A percentile compares a stretch with the other conserved stretches of the same genome.
Conservation (phyloP, 2,113 vertebrate species). For the Sakesphorus luctuosus region DNA sequence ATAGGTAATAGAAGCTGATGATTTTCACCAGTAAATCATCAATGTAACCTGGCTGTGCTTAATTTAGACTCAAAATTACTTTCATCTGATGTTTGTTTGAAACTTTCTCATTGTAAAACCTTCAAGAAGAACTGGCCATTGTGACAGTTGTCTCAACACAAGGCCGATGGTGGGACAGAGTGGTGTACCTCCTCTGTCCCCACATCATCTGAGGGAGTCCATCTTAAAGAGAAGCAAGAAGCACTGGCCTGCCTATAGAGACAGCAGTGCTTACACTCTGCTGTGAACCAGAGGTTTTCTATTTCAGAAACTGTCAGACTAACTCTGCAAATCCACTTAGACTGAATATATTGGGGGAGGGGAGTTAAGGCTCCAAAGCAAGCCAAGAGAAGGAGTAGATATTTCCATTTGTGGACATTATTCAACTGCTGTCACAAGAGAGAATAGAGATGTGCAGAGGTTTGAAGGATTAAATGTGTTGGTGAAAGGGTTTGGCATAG, state of each 20-base stretch:
- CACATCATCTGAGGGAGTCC: not conserved
- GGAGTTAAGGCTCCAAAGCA: not conserved
- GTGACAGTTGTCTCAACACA: not conserved
- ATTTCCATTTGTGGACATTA: constrained; percentile 36
- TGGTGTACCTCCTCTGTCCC: not conserved
- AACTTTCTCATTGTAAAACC: not conserved
- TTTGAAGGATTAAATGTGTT: constrained; percentile 13
- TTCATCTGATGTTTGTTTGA: constrained; percentile 55
- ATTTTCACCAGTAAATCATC: constrained; percentile 59
- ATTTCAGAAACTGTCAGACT: constrained; percentile 1
- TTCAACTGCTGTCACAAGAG: constrained; percentile 38
- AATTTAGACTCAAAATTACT: constrained; percentile 38
- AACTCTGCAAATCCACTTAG: constrained; percentile 47
- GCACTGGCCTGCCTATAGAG: not conserved
- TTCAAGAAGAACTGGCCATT: not conserved
- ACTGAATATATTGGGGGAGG: not conserved
- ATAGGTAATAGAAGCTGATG: constrained; percentile 50
- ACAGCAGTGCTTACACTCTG: not conserved
- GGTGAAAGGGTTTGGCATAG: not conserved
- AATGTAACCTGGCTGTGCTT: not conserved
- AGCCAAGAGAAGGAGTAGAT: constrained; percentile 41
- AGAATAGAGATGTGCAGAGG: constrained; percentile 25
- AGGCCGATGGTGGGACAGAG: rapidly evolving
- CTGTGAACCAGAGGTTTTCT: constrained; percentile 4
- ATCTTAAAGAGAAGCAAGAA: not conserved